These are phyloP conservation scores for Scaptomyza montana DNA, from an alignment of 1,140 invertebrate species.

Conservation along the genomic window DNA sequence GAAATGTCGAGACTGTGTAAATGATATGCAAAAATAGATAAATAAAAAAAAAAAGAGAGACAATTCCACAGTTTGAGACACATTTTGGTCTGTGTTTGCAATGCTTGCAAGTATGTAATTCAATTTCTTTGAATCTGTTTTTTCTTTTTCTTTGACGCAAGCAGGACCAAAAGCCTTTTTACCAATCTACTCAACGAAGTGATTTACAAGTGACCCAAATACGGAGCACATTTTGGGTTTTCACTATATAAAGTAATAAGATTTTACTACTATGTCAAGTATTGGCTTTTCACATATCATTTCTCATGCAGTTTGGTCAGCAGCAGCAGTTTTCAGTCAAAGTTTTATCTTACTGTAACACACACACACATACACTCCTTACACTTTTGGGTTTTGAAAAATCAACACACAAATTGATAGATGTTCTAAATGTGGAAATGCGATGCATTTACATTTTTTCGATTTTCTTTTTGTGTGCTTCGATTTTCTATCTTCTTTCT, in stretches of 20 bases:
- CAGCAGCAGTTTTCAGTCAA: conserved; percentile 1
- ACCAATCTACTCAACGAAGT: conserved; percentile 72
- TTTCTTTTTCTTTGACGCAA: too few relatives aligned
- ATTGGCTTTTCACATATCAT: conserved; percentile 38
- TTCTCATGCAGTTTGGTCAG: conserved; percentile 35
- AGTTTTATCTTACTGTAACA: conserved; percentile 44
- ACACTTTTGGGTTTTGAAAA: conserved; percentile 42
- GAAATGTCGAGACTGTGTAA: conserved; percentile 38
- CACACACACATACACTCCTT: conserved; percentile 23
- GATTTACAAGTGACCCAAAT: conserved; percentile 42
- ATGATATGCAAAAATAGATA: conserved; percentile 20
- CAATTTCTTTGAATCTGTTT: conserved; percentile 29
- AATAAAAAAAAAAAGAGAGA: not conserved
- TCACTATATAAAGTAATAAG: conserved; percentile 58
- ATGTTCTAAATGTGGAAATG: conserved; percentile 67
- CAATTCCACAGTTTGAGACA: not conserved
- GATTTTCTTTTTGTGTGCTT: conserved; percentile 54
- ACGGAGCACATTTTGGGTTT: not conserved
- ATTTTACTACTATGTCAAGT: conserved; percentile 49
- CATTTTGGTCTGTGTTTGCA: conserved; percentile 5
- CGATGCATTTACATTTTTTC: conserved; percentile 64
- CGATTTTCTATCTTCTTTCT: conserved; percentile 53
- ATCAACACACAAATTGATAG: conserved; percentile 72
- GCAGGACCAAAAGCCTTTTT: conserved; percentile 51
- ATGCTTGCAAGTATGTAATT: conserved; percentile 29